phyloP scores from a whole-genome alignment of 2,888 invertebrate genomes.

The Agrilus mali region DNA sequence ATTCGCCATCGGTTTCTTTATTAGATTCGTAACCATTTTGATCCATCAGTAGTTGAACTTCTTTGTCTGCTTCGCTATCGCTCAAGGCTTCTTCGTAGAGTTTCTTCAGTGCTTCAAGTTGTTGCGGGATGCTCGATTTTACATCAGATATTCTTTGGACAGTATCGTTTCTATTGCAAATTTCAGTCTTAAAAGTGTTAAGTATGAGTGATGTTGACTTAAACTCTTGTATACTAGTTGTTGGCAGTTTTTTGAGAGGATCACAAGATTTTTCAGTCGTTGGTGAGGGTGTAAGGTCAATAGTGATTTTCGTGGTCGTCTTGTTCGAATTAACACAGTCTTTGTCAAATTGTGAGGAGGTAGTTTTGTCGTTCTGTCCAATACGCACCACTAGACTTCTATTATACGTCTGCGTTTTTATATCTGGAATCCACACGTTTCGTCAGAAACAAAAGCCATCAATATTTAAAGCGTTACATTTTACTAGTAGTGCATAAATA shows the following conservation, averaged over 20 bases:
- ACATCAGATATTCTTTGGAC: constrained; percentile 9
- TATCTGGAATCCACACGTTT: constrained; percentile 23
- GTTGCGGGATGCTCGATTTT: constrained; percentile 21
- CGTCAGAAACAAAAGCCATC: no score
- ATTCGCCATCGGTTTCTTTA: constrained; percentile 22
- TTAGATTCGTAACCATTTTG: constrained; percentile 16
- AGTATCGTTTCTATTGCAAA: constrained; percentile 5
- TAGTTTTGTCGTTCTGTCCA: constrained; percentile 31
- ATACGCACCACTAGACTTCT: constrained; percentile 35
- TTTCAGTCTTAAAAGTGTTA: constrained; percentile 28
- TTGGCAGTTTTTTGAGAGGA: constrained; percentile 13
- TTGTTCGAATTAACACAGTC: constrained; percentile 21
- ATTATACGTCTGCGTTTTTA: constrained; percentile 29
- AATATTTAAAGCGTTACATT: constrained; percentile 2
- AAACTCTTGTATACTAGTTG: constrained; percentile 27
- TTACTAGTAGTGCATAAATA: constrained; percentile 9
- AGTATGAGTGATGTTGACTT: constrained; percentile 36
- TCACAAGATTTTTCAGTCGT: constrained; percentile 12
- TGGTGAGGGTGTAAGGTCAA: constrained; percentile 31
- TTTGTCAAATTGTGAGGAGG: constrained; percentile 18
- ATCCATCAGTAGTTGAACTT: constrained; percentile 44
- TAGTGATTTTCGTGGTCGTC: constrained; percentile 35
- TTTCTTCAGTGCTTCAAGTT: constrained; percentile 31
- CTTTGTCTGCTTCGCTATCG: constrained; percentile 46
- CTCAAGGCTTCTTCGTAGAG: constrained; percentile 35